These are phyloP conservation scores for Bubo blakistoni DNA, from an alignment of 2,113 vertebrate species.

Conservation along the genomic window DNA sequence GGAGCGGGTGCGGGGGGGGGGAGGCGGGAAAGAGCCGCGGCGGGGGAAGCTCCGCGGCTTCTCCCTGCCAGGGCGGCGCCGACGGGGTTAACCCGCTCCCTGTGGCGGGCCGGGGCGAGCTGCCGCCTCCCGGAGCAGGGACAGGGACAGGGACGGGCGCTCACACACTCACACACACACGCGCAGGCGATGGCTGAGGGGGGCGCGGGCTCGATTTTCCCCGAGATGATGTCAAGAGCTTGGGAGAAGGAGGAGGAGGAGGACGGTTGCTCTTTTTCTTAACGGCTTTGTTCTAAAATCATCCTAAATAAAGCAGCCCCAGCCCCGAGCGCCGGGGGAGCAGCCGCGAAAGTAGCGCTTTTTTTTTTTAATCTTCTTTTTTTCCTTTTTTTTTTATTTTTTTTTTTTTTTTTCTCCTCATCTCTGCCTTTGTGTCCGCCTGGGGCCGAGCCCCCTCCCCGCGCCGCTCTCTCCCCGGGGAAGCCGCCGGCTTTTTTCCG, in stretches of 20 bases:
- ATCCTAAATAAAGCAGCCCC: slow-evolving; percentile 28
- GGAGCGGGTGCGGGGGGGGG: not conserved
- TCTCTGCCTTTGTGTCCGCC: not conserved
- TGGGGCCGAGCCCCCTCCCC: not conserved
- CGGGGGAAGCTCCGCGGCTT: not conserved
- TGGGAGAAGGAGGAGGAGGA: slow-evolving; percentile 41
- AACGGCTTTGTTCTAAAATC: slow-evolving; percentile 41
- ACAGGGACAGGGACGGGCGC: not conserved
- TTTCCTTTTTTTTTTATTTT: accelerated
- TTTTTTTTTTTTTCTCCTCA: not conserved
- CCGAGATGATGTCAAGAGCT: slow-evolving; percentile 28
- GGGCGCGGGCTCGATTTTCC: slow-evolving; percentile 8
- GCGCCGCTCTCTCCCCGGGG: not conserved
- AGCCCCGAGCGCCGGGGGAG: not conserved
- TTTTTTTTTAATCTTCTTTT: not conserved
- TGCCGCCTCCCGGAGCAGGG: not conserved
- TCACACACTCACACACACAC: not conserved
- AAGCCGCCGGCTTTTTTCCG: not conserved
- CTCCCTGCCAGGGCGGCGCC: not conserved
- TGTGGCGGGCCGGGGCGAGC: not conserved
- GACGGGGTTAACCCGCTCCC: slow-evolving; percentile 13
- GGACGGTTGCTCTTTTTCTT: slow-evolving; percentile 9
- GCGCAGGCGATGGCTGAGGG: slow-evolving; percentile 25
- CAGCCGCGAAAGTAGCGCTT: not conserved
- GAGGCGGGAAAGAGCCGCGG: not conserved